Conservation (phyloP, 2,888 invertebrate genomes). For the Lepidonotus clava region DNA sequence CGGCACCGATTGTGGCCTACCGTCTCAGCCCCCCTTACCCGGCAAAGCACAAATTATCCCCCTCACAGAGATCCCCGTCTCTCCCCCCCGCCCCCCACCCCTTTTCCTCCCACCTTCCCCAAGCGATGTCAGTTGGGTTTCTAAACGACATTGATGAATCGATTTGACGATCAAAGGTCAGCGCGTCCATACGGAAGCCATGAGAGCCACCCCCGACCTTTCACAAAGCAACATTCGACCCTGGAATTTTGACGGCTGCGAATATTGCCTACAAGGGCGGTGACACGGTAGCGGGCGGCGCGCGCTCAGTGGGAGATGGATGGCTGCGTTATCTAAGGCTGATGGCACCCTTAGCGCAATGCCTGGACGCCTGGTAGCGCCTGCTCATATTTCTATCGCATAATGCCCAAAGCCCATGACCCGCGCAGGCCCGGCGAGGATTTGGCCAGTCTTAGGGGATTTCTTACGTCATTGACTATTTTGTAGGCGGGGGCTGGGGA, state of each 20-base stretch:
- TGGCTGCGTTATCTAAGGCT: constrained; percentile 23
- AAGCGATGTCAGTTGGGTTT: too few species aligned
- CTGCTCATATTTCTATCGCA: constrained; percentile 20
- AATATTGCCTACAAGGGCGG: constrained; percentile 21
- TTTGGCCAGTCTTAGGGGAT: constrained; percentile 20
- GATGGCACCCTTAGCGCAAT: not conserved
- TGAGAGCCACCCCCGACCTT: constrained; percentile 18
- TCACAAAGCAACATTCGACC: constrained; percentile 31
- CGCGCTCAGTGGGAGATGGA: not conserved
- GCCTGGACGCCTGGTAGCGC: not conserved
- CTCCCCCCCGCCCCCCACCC: not conserved
- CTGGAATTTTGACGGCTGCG: constrained; percentile 13
- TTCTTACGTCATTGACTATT: constrained; percentile 28
- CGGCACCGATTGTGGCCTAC: not conserved
- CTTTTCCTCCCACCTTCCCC: too few species aligned
- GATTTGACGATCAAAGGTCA: constrained; percentile 28
- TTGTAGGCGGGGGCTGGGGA: not conserved
- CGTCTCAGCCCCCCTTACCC: not conserved
- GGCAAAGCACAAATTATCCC: not conserved
- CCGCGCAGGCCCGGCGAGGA: not conserved
- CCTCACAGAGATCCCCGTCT: not conserved
- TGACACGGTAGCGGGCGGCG: not conserved
- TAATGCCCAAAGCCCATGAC: constrained; percentile 25
- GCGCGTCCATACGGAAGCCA: constrained; percentile 2
- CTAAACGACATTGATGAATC: constrained; percentile 28